Conservation (phyloP, 2,113 vertebrate species). For the Halcyon malimbica region DNA sequence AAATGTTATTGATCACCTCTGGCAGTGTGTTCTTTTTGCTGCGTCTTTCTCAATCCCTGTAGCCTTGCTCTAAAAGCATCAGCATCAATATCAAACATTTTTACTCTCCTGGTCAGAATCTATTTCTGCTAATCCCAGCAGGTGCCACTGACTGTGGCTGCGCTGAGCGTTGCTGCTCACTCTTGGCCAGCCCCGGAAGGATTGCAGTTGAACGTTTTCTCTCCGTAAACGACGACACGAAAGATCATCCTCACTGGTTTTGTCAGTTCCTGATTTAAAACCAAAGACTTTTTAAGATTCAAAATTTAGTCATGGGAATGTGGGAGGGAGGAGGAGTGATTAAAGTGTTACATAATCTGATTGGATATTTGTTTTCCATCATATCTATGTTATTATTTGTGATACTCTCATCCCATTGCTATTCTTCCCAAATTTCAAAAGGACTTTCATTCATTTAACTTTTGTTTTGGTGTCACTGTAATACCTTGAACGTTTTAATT, state of each 20-base stretch:
- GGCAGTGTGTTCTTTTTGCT: neutral
- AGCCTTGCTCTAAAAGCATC: neutral
- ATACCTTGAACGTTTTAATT: neutral
- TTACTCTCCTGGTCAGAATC: neutral
- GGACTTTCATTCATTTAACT: neutral
- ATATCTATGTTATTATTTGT: neutral
- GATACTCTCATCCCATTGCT: neutral
- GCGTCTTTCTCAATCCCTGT: neutral
- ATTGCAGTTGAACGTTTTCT: neutral
- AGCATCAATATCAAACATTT: neutral
- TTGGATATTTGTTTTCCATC: neutral
- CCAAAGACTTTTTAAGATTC: neutral
- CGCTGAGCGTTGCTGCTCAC: neutral
- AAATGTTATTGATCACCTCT: neutral
- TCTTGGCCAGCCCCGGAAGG: neutral
- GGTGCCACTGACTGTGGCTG: neutral
- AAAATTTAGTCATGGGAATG: neutral
- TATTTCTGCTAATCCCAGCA: neutral
- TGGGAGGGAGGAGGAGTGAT: neutral
- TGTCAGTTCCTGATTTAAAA: neutral
- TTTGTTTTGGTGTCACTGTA: neutral
- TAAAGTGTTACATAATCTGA: neutral
- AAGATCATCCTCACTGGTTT: neutral
- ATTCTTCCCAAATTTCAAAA: neutral
- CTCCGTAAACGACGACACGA: neutral